A percentile compares a stretch with the other conserved stretches of the same genome.
phyloP scores from a whole-genome alignment of 2,113 vertebrate species.

The Dicentrarchus labrax region DNA sequence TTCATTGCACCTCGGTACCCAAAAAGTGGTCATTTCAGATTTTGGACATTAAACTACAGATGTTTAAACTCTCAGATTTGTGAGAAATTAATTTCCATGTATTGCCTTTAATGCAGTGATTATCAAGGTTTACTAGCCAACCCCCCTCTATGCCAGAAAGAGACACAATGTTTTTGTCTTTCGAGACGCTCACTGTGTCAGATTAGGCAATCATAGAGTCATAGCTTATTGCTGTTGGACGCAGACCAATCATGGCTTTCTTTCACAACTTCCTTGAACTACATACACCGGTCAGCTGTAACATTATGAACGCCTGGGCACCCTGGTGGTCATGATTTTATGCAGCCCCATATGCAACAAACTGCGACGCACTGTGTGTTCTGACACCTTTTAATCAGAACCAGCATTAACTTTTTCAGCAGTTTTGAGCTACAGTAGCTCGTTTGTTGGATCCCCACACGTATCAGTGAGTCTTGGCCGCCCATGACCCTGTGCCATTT shows the following conservation, averaged over 20 bases:
- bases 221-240: background rate
- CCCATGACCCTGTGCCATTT: no score
- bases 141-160: no score
- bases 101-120: conserved; percentile 49
- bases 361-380: no score
- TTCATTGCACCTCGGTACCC: conserved; percentile 75
- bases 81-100: conserved; percentile 46
- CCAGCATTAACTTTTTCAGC: no score
- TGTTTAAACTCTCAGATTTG: background rate
- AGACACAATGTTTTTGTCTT: background rate
- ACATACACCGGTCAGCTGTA: no score
- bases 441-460: no score
- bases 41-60: conserved; percentile 27
- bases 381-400: no score
- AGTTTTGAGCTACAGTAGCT: no score
- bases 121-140: conserved; percentile 9
- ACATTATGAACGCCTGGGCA: no score
- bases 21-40: conserved; percentile 60
- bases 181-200: background rate
- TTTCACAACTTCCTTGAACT: background rate
- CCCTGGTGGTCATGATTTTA: no score
- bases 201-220: background rate
- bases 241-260: background rate
- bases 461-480: no score
- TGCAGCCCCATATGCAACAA: no score